phyloP scores from a whole-genome alignment of 1,140 invertebrate species.

The Tetramorium parvispinum region DNA sequence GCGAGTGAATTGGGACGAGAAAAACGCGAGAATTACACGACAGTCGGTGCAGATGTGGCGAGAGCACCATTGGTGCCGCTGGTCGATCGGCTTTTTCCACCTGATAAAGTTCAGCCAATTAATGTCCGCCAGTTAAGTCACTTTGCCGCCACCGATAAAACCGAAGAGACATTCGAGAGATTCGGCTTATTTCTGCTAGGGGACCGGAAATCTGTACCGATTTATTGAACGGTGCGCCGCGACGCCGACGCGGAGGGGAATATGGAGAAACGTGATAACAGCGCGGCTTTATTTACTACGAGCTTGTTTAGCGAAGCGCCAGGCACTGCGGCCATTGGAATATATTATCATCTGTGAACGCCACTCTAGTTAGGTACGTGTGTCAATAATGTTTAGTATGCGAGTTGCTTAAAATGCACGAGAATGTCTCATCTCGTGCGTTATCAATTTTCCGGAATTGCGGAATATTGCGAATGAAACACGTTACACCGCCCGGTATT shows the following conservation, averaged over 20 bases:
- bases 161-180: slow-evolving; percentile 48
- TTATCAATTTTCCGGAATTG: slow-evolving; percentile 27
- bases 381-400: slow-evolving; percentile 52
- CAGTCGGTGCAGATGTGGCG: slow-evolving; percentile 31
- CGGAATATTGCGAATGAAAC: neutral
- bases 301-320: slow-evolving; percentile 44
- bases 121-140: slow-evolving; percentile 62
- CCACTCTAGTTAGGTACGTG: slow-evolving; percentile 29
- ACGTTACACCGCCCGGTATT: neutral
- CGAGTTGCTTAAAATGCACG: slow-evolving; percentile 49
- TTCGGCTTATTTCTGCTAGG: slow-evolving; percentile 9
- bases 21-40: slow-evolving; percentile 52
- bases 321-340: slow-evolving; percentile 20
- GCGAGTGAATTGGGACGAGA: slow-evolving; percentile 13
- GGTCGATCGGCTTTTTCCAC: slow-evolving; percentile 60
- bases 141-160: slow-evolving; percentile 38
- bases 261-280: slow-evolving; percentile 3
- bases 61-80: neutral
- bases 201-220: slow-evolving; percentile 44
- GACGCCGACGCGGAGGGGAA: slow-evolving; percentile 2
- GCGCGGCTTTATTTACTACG: slow-evolving; percentile 32
- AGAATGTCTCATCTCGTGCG: slow-evolving; percentile 7
- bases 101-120: slow-evolving; percentile 70
- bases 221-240: slow-evolving; percentile 55
- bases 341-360: slow-evolving; percentile 38